Evolutionary conservation across 1,140 invertebrate genomes (phyloP), one percentile per base, ranked within the genome.

Genomic region (Brachionus calyciflorus): DNA sequence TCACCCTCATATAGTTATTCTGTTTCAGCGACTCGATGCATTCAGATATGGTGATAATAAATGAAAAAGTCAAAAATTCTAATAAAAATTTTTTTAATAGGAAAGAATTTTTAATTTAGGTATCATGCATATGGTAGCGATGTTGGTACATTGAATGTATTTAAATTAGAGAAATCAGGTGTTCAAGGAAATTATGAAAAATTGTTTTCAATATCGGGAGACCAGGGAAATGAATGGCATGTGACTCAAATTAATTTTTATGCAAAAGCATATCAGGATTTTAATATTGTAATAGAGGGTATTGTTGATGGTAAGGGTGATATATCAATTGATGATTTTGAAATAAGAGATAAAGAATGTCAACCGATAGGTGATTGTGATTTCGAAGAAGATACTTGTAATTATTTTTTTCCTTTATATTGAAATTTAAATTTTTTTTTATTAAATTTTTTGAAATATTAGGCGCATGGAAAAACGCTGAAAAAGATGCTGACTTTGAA

Each of bases 41-140:
- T 76, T 37, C 85, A n/a, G n/a, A n/a, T n/a, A n/a, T n/a, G n/a
- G n/a, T n/a, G n/a, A n/a, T n/a, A n/a, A n/a, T n/a, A n/a, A n/a
- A n/a, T n/a, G n/a, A n/a, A n/a, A n/a, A n/a, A n/a, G n/a, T n/a
- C n/a, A n/a, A n/a, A n/a, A n/a, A n/a, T n/a, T n/a, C n/a, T n/a
- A n/a, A n/a, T n/a, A n/a, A n/a, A n/a, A n/a, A n/a, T n/a, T n/a
- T n/a, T n/a, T n/a, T n/a, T n/a, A n/a, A n/a, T n/a, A n/a, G n/a
- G n/a, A n/a, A n/a, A n/a, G n/a, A n/a, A n/a, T n/a, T n/a, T n/a
- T n/a, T n/a, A 89, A 78, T 90, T 91, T 79, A 90, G 89, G 85
- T 91, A 90, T 30, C 89, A 91, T 80, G 91, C 91, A 90, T 91
- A 88, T 79, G 90, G 90, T 0, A 63, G 75, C 26, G 77, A 79